phyloP scores from a whole-genome alignment of 2,797 vertebrate species.

The Acipenser transmontanus region DNA sequence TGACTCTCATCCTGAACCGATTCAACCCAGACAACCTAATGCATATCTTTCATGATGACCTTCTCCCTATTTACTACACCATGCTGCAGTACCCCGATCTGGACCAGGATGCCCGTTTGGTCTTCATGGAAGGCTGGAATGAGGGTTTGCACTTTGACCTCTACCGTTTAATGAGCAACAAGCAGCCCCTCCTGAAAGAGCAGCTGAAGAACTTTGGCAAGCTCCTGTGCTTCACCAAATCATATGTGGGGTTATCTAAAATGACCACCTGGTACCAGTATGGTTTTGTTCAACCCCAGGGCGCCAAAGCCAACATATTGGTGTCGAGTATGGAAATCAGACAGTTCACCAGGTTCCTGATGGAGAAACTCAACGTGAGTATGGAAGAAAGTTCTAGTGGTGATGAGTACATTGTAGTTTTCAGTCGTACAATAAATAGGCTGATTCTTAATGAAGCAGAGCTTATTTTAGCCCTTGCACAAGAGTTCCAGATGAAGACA shows the following conservation, averaged over 20 bases:
- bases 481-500: conserved; percentile 92
- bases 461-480: conserved; percentile 82
- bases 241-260: conserved; percentile 90
- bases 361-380: conserved; percentile 77
- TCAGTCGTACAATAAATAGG: conserved; percentile 83
- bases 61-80: conserved; percentile 91
- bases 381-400: conserved; percentile 38
- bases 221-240: conserved; percentile 91
- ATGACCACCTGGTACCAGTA: conserved; percentile 98
- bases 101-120: conserved; percentile 75
- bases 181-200: conserved; percentile 84
- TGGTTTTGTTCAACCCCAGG: conserved; percentile 93
- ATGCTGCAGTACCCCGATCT: conserved; percentile 88
- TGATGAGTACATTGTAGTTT: conserved; percentile 84
- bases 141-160: conserved; percentile 90
- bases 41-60: conserved; percentile 94
- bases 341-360: conserved; percentile 75
- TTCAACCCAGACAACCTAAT: conserved; percentile 97
- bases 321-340: conserved; percentile 90
- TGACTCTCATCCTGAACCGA: conserved; percentile 83
- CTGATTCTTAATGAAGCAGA: conserved; percentile 92
- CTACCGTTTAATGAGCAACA: conserved; percentile 85
- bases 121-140: conserved; percentile 95
- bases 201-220: conserved; percentile 85
- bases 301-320: conserved; percentile 92